Base-by-base conservation (phyloP, 2,113 vertebrate genomes). In the Chaetorhynchus papuensis region DNA sequence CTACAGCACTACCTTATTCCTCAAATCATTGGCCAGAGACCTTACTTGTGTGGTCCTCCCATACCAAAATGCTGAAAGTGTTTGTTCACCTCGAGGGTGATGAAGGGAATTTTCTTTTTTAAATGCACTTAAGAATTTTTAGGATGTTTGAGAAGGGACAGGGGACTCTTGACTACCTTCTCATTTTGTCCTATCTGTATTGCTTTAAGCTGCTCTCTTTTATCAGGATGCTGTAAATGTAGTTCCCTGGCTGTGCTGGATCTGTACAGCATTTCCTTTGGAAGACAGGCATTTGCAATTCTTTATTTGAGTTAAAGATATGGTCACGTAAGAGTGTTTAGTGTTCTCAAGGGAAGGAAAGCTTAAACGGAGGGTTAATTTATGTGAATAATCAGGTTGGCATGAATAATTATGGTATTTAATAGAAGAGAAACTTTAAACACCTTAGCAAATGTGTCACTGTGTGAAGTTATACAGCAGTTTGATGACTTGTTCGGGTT, bases 401-500 rank as follows among this genome's bases (percentile, higher is more conserved):
- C 63, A 50, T 89, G 87, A 89, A 90, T 87, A 91, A 53, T 64
- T 77, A 30, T 22, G 9, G 71, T 69, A 80, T 95, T 85, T 93
- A 93, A 86, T 31, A 91, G 61, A 91, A 83, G 61, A 91, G 64
- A 85, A 93, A 57, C 30, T 80, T 96, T 79, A 90, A 91, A 85
- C 45, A 76, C 76, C 76, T 84, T 81, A 91, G 72, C 74, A 78
- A 93, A 74, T 66, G 49, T 71, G 76, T 90, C 68, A 21, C 33
- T 83, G 39, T 89, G 76, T 89, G 79, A 93, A 83, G 87, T 75
- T 79, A 50, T 3, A 33, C 42, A 74, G 70, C 7, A 19, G 82
- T 89, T 63, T 53, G 61, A 83, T 77, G 90, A 71, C 77, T 89
- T 82, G 44, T 70, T 95, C 7, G 0, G 71, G 47, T 92, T 54